phyloP scores from a whole-genome alignment of 2,888 invertebrate genomes.

The Pristionchus mayeri region DNA sequence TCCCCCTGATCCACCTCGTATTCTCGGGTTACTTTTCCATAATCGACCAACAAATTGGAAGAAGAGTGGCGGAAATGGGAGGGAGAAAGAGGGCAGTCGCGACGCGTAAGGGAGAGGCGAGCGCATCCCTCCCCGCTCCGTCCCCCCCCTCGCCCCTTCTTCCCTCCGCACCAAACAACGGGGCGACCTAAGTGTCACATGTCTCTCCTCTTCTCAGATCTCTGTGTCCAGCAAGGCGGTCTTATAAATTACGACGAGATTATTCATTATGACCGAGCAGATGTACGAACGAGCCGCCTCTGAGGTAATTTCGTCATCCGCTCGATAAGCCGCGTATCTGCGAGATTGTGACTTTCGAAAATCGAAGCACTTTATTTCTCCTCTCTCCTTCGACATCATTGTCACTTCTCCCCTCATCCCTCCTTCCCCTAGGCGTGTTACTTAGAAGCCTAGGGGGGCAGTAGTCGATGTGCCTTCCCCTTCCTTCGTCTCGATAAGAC shows the following conservation, averaged over 20 bases:
- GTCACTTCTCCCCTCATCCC: background rate
- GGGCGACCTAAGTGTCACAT: conserved; percentile 23
- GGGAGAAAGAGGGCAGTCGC: background rate
- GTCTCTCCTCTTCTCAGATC: background rate
- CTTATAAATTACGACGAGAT: background rate
- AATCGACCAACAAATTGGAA: background rate
- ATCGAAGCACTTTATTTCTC: no score
- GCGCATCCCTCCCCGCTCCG: background rate
- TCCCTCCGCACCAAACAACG: background rate
- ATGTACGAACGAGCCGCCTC: no score
- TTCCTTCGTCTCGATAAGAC: conserved; percentile 38
- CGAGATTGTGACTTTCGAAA: background rate
- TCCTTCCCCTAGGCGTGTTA: background rate
- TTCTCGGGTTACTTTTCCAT: conserved; percentile 13
- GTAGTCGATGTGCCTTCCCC: conserved; percentile 23
- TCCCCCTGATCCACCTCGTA: no score
- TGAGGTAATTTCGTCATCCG: background rate
- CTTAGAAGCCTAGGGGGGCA: background rate
- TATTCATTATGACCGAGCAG: background rate
- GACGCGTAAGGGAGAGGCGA: background rate
- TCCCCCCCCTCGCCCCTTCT: background rate
- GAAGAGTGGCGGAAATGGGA: background rate
- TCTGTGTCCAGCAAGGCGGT: background rate
- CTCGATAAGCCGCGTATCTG: background rate
- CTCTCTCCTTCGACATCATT: background rate